Base-by-base conservation (phyloP, 2,888 invertebrate species). In the Epirrhoe alternata region DNA sequence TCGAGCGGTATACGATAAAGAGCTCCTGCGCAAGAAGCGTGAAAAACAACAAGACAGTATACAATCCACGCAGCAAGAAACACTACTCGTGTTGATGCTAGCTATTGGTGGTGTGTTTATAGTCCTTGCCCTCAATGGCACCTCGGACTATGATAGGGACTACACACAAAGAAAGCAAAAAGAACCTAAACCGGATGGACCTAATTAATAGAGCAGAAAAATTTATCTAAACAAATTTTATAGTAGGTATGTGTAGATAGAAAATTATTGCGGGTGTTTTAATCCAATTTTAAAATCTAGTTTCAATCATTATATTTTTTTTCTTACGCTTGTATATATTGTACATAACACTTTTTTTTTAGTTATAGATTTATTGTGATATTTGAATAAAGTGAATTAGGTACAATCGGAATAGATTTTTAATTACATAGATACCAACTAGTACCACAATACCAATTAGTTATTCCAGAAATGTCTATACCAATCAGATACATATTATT, bases 131-230 rank as follows among this genome's bases (percentile, higher is more conserved):
- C 24, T 80, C 0, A 79, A 84, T 59, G 90, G 90, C 0, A 78
- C 74, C n/a, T 7, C 76, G 1, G 78, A 90, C 61, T 90, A 88
- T 71, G 92, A 92, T 65, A 42, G 55, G 16, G 81, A 86, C 62
- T 69, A 1, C 8, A 75, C 65, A 5, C 66, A 66, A 16, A 60
- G 52, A 51, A 57, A 30, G 50, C 50, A 60, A 64, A 47, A 24
- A 16, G 12, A 56, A 2, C 17, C 16, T 12, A 56, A 55, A 56
- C 12, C 56, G 12, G 58, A 30, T 7, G 6, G 12, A 49, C 6
- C 14, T 24, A n/a, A 50, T 10, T 58, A 24, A 24, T 24, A 24
- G 24, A 24, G 10, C 6, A 16, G 4, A 47, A 14, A 14, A 49
- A 12, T 33, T 33, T 47, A 8, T 17, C 10, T 45, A 56, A n/a